Conservation (phyloP, 2,797 vertebrate species). For the Jordanella pulchra region DNA sequence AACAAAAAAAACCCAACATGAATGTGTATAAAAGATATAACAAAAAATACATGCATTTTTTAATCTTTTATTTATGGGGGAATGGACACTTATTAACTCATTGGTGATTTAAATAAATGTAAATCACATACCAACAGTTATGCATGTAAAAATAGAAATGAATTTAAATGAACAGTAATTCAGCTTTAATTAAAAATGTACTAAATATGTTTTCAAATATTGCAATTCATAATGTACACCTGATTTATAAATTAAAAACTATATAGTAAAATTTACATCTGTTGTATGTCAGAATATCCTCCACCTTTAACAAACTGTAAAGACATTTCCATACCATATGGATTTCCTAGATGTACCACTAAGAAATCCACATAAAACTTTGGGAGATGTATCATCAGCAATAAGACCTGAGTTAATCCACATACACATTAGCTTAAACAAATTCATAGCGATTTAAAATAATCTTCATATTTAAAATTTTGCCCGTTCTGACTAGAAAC, state of each 20-base stretch:
- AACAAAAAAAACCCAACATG: neutral
- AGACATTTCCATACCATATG: no score
- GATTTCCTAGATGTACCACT: no score
- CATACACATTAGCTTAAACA: no score
- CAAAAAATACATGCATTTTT: neutral
- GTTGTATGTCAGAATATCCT: neutral
- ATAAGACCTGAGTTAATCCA: no score
- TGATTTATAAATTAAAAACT: neutral
- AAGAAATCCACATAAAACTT: no score
- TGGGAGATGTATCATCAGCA: no score
- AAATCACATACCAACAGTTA: neutral
- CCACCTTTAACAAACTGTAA: neutral
- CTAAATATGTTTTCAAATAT: no score
- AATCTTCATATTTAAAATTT: no score
- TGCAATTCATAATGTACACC: neutral
- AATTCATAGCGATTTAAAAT: no score
- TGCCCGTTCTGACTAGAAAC: no score
- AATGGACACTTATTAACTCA: neutral
- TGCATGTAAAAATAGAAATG: neutral
- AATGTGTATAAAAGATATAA: slow-evolving; percentile 2
- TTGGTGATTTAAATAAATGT: neutral
- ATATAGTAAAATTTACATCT: no score
- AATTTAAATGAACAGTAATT: neutral
- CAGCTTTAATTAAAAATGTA: neutral
- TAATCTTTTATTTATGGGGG: neutral